phyloP scores from a whole-genome alignment of 2,113 vertebrate genomes.

The Oryctolagus cuniculus region DNA sequence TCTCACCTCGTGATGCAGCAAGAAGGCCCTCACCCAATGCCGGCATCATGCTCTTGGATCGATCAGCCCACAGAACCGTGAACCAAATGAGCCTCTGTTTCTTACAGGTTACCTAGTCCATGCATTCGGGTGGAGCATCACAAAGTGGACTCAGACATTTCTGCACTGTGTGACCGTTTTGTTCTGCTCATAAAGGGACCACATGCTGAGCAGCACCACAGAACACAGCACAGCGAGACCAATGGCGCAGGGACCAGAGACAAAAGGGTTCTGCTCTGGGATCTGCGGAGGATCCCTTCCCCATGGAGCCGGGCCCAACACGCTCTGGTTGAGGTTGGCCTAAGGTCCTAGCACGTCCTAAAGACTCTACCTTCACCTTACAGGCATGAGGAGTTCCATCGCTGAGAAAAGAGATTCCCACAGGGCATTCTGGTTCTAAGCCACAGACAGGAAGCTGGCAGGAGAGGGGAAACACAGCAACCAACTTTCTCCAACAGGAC shows the following conservation, averaged over 20 bases:
- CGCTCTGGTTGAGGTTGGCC: neutral
- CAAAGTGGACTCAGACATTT: neutral
- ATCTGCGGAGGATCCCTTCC: neutral
- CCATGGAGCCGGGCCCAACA: neutral
- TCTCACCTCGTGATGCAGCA: neutral
- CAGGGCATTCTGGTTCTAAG: neutral
- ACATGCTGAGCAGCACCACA: neutral
- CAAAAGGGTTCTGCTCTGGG: neutral
- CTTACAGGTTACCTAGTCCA: neutral
- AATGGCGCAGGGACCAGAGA: neutral
- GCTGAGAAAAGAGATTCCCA: neutral
- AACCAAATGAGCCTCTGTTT: neutral
- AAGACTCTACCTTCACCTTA: neutral
- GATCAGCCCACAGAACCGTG: neutral
- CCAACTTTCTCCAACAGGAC: constrained; percentile 13
- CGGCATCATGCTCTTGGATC: neutral
- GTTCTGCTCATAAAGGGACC: neutral
- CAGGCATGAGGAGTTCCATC: neutral
- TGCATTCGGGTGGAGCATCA: neutral
- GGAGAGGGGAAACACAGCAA: neutral
- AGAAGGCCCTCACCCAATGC: neutral
- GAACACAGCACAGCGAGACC: neutral
- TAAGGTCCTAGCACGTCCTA: neutral
- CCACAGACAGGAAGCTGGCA: constrained; percentile 18
- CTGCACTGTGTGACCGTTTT: neutral